phyloP scores from a whole-genome alignment of 2,888 invertebrate genomes.

The Ormia ochracea region DNA sequence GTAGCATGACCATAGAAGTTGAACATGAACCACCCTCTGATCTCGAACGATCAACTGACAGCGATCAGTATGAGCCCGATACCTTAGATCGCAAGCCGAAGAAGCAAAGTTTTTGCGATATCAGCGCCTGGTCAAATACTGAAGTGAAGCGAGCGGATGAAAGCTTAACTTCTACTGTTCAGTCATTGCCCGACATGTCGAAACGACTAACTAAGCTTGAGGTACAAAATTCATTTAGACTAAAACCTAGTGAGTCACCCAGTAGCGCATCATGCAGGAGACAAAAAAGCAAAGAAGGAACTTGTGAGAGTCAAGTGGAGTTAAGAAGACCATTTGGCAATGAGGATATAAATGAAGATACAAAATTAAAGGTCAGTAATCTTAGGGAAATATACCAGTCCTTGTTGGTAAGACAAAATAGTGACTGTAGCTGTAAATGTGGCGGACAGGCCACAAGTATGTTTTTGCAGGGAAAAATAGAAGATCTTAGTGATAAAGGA shows the following conservation, averaged over 20 bases:
- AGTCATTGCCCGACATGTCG: slow-evolving; percentile 46
- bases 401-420: slow-evolving; percentile 78
- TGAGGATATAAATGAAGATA: slow-evolving; percentile 17
- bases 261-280: background rate
- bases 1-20: slow-evolving; percentile 89
- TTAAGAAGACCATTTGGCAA: slow-evolving; percentile 28
- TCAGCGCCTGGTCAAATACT: slow-evolving; percentile 78
- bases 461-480: slow-evolving; percentile 59
- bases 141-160: slow-evolving; percentile 75
- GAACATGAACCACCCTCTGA: slow-evolving; percentile 88
- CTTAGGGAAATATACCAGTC: slow-evolving; percentile 86
- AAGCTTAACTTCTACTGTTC: slow-evolving; percentile 47
- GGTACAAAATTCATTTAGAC: slow-evolving; percentile 85
- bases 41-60: slow-evolving; percentile 80
- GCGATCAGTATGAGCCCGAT: slow-evolving; percentile 90
- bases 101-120: slow-evolving; percentile 78
- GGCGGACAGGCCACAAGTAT: slow-evolving; percentile 70
- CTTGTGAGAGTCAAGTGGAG: slow-evolving; percentile 59
- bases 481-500: slow-evolving; percentile 78
- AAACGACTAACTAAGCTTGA: slow-evolving; percentile 76
- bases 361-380: slow-evolving; percentile 79
- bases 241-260: slow-evolving; percentile 70
- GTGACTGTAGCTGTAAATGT: slow-evolving; percentile 66
- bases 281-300: slow-evolving; percentile 50
- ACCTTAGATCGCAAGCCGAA: slow-evolving; percentile 88